These are phyloP conservation scores for Scaptomyza cyrtandrae DNA, from an alignment of 2,888 invertebrate species.

Conservation along the genomic window DNA sequence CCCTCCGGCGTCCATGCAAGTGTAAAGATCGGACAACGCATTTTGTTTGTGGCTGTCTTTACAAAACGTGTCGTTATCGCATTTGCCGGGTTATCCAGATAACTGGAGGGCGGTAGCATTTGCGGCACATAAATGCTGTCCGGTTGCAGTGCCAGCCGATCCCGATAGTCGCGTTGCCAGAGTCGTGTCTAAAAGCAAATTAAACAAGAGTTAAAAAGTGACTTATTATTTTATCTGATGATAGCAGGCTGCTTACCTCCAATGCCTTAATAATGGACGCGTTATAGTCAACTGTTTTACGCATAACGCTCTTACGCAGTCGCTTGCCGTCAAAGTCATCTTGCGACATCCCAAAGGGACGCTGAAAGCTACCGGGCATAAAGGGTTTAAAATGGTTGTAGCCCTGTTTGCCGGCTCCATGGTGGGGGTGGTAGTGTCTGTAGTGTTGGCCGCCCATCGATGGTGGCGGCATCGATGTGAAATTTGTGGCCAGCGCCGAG, in stretches of 20 bases:
- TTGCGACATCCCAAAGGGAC: slow-evolving; percentile 88
- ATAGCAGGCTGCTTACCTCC: slow-evolving; percentile 87
- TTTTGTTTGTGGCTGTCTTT: slow-evolving; percentile 99
- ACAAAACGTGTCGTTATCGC: slow-evolving; percentile 97
- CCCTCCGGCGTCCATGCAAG: slow-evolving; percentile 99
- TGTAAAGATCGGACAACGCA: slow-evolving; percentile 99
- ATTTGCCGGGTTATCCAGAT: slow-evolving; percentile 97
- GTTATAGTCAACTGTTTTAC: slow-evolving; percentile 99
- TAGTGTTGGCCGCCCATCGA: slow-evolving; percentile 79
- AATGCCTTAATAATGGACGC: slow-evolving; percentile 96
- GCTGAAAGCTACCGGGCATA: slow-evolving; percentile 81
- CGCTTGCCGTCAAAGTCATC: slow-evolving; percentile 98
- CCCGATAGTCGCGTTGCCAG: slow-evolving; percentile 97
- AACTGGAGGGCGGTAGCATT: slow-evolving; percentile 96
- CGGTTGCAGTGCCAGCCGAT: slow-evolving; percentile 95
- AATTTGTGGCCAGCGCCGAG: slow-evolving; percentile 80
- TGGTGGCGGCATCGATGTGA: slow-evolving; percentile 77
- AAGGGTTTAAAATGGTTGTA: slow-evolving; percentile 84
- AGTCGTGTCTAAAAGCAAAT: slow-evolving; percentile 90
- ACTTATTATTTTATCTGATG: background rate
- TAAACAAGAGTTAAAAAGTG: background rate
- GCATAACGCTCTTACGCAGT: slow-evolving; percentile 97
- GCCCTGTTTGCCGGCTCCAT: slow-evolving; percentile 81
- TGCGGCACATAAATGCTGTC: slow-evolving; percentile 98
- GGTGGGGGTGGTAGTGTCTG: slow-evolving; percentile 78